A percentile compares a stretch with the other conserved stretches of the same genome.
phyloP scores from a whole-genome alignment of 2,888 invertebrate genomes.

The Plutella xylostella region DNA sequence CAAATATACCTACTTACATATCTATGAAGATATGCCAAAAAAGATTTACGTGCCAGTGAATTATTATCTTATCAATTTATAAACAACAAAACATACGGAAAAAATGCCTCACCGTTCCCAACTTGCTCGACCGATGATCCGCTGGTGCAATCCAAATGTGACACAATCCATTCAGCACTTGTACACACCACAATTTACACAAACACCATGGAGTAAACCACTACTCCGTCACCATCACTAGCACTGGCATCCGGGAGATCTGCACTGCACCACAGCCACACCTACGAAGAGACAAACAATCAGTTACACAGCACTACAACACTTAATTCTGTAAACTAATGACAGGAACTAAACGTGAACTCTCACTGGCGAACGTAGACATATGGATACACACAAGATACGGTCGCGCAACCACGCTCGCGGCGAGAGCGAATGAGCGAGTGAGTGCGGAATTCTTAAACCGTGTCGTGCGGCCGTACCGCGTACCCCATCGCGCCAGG shows the following conservation, averaged over 20 bases:
- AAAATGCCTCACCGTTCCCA: too few relatives aligned
- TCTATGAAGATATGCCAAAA: too few relatives aligned
- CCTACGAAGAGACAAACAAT: conserved; percentile 49
- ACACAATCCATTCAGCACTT: conserved; percentile 65
- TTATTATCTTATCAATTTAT: too few relatives aligned
- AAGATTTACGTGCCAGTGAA: too few relatives aligned
- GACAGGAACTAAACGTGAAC: too few relatives aligned
- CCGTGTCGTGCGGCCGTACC: too few relatives aligned
- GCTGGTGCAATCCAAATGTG: conserved; percentile 62
- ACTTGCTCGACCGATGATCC: conserved; percentile 58
- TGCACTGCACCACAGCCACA: conserved; percentile 30
- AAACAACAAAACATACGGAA: conserved; percentile 25
- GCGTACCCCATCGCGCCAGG: conserved; percentile 31
- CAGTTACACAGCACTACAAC: not conserved
- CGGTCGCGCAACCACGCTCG: conserved; percentile 33
- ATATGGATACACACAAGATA: conserved; percentile 27
- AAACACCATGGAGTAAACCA: conserved; percentile 10
- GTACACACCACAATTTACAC: conserved; percentile 45
- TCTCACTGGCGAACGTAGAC: too few relatives aligned
- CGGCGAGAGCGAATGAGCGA: conserved; percentile 42
- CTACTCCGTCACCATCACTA: conserved; percentile 52
- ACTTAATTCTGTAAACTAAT: not conserved
- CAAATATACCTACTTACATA: too few relatives aligned
- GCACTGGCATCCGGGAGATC: conserved; percentile 49
- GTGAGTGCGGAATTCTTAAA: conserved; percentile 33